phyloP scores from a whole-genome alignment of 1,140 invertebrate genomes.

The Anthonomus grandis region DNA sequence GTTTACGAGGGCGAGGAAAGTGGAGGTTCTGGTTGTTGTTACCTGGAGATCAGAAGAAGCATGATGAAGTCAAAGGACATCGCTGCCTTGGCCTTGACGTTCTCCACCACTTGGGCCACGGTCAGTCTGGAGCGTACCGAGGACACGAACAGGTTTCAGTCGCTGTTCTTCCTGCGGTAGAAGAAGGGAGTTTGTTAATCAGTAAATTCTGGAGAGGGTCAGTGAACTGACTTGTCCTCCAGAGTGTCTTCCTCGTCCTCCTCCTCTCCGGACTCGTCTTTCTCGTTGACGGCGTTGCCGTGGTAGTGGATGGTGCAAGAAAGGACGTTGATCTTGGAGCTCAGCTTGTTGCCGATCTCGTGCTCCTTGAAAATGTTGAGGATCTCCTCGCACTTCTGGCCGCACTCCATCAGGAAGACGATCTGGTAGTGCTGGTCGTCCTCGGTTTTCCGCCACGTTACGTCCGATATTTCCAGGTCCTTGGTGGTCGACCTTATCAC shows the following conservation, averaged over 20 bases:
- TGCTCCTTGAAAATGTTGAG: constrained; percentile 46
- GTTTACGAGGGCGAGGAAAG: too few species aligned
- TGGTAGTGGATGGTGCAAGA: constrained; percentile 50
- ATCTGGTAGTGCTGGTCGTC: constrained; percentile 45
- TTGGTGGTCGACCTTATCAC: constrained; percentile 18
- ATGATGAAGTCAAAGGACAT: constrained; percentile 74
- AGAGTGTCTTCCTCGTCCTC: too few species aligned
- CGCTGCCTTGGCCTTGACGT: constrained; percentile 60
- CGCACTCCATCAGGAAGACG: constrained; percentile 47
- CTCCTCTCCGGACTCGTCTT: constrained; percentile 18
- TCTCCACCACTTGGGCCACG: constrained; percentile 67
- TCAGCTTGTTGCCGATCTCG: constrained; percentile 43
- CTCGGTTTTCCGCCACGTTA: constrained; percentile 26
- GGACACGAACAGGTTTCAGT: constrained; percentile 57
- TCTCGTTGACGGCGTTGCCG: constrained; percentile 21
- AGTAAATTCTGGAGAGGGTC: too few species aligned
- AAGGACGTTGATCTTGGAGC: constrained; percentile 48
- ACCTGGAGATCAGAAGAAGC: constrained; percentile 66
- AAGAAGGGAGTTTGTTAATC: too few species aligned
- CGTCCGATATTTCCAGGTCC: constrained; percentile 23
- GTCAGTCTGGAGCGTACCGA: constrained; percentile 62
- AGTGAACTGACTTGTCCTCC: too few species aligned
- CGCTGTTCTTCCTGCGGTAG: constrained; percentile 44
- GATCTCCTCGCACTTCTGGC: constrained; percentile 47
- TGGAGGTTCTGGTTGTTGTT: too few species aligned